Percentiles rank a stretch among this genome's conserved stretches.
Conservation (phyloP, 2,797 vertebrate species). For the Bradypus variegatus region DNA sequence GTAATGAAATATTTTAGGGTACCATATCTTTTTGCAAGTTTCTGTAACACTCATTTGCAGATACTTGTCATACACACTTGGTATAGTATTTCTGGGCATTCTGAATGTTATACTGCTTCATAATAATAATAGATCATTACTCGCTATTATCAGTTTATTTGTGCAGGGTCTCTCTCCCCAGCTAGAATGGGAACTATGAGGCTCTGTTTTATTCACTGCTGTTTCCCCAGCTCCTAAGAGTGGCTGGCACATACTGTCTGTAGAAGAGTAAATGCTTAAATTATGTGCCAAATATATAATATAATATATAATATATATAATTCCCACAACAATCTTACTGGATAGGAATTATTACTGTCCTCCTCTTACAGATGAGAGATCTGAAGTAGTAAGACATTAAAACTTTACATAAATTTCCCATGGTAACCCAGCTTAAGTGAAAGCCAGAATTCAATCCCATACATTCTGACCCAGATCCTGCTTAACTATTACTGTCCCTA, state of each 20-base stretch:
- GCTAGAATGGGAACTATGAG: neutral
- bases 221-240: neutral
- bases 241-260: neutral
- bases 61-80: neutral
- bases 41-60: neutral
- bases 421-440: neutral
- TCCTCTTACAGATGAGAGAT: neutral
- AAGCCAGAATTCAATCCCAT: neutral
- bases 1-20: neutral
- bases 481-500: neutral
- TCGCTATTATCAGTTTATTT: neutral
- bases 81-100: neutral
- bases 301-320: neutral
- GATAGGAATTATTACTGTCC: neutral
- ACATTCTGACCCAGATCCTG: neutral
- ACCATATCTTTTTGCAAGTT: neutral
- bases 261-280: neutral
- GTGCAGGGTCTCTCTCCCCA: neutral
- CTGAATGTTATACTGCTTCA: neutral
- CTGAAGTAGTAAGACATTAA: neutral
- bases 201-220: neutral
- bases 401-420: neutral
- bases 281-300: neutral
- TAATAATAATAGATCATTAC: neutral
- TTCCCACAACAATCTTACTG: neutral